phyloP scores from a whole-genome alignment of 2,797 vertebrate genomes.

The Luscinia luscinia region DNA sequence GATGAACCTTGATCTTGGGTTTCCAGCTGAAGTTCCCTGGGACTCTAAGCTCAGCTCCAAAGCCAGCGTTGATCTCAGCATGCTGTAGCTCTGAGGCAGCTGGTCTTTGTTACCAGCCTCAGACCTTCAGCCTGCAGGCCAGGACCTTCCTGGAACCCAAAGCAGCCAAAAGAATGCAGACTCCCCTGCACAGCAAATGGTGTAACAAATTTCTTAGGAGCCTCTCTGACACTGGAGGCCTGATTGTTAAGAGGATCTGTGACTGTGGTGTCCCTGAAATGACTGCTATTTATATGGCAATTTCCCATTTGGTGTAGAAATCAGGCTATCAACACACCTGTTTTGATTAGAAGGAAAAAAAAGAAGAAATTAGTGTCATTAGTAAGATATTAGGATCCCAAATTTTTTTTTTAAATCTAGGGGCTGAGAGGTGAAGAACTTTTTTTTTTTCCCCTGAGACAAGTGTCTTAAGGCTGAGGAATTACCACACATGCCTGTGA shows the following conservation, averaged over 20 bases:
- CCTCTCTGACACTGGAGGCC: not conserved
- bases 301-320: no score
- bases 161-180: not conserved
- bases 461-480: not conserved
- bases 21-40: not conserved
- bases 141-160: not conserved
- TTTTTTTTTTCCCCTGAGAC: not conserved
- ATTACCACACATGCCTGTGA: not conserved
- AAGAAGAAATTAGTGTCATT: not conserved
- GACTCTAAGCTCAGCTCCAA: not conserved
- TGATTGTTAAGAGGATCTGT: not conserved
- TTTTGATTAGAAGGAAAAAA: not conserved
- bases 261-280: not conserved
- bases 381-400: not conserved
- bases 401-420: not conserved
- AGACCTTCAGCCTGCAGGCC: not conserved
- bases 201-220: not conserved
- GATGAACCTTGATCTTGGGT: not conserved
- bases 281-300: no score
- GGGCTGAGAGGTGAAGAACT: not conserved
- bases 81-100: not conserved
- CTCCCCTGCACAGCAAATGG: not conserved
- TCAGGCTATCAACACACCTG: not conserved
- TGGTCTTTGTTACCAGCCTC: not conserved
- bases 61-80: not conserved